Base-by-base conservation (phyloP, 1,140 invertebrate species). In the Temnothorax nylanderi region DNA sequence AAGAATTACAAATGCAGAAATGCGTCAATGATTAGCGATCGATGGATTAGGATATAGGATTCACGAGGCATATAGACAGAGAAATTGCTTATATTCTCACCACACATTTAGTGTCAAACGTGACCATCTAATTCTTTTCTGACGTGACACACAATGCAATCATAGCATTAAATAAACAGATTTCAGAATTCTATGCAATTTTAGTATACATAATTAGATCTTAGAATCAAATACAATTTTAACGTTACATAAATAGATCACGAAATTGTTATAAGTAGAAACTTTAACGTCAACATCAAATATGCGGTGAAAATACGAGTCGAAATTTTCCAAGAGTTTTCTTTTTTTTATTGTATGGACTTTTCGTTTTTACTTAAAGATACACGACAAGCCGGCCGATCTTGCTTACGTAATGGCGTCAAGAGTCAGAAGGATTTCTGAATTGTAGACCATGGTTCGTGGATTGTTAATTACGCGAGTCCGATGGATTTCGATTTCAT, bases 321-420 rank as follows among this genome's bases (percentile, higher is more conserved):
- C 8, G 2, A 72, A 26, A 69, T 88, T 62, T 89, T 87, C 41
- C 18, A 80, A 81, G 64, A 90, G 67, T 62, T 85, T 87, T 90
- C 56, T 69, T 69, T 58, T 75, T 80, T 89, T 90, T 90, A 90
- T 90, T 89, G n/a, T 62, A 84, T 72, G 67, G 67, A 90, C 58
- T 64, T 85, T 92, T 80, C 82, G 69, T 87, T 91, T 91, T 92
- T 92, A 86, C 74, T 92, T 89, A 92, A 90, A 93, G 90, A 84
- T 92, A 87, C 37, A 93, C 90, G 92, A 76, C 85, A 89, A 69
- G 51, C 44, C 77, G 80, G 87, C 16, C 87, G 88, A 91, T 85
- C 64, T 88, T 93, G 87, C 76, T 92, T 90, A 91, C 77, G 62
- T 85, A 92, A 86, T 85, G 85, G 71, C 80, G 89, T 76, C 89